These are phyloP conservation scores for Myiopsitta monachus DNA, from an alignment of 2,113 vertebrate genomes.

Conservation along the genomic window DNA sequence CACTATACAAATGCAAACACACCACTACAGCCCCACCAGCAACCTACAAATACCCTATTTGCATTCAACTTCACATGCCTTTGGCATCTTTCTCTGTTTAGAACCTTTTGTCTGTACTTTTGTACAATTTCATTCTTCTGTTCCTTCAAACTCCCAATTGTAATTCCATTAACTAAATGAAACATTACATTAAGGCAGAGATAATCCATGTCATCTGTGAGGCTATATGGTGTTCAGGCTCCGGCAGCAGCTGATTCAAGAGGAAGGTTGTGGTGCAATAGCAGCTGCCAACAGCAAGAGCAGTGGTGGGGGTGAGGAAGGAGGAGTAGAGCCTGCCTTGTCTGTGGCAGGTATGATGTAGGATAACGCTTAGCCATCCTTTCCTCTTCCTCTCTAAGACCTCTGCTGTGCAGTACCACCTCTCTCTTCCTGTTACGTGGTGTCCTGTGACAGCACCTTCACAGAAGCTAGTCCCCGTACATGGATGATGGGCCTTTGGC, in stretches of 20 bases:
- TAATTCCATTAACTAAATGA: not conserved
- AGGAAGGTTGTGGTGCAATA: not conserved
- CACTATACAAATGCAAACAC: not conserved
- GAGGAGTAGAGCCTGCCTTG: not conserved
- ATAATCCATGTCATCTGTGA: not conserved
- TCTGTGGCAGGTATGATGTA: not conserved
- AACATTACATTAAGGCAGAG: not conserved
- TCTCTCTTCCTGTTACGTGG: fast-evolving
- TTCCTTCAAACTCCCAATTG: not conserved
- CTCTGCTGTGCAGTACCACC: fast-evolving
- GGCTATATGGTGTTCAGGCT: not conserved
- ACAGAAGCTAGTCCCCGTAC: not conserved
- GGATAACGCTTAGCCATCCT: not conserved
- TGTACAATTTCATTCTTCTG: not conserved
- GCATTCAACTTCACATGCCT: not conserved
- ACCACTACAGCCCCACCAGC: not conserved
- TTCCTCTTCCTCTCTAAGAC: not conserved
- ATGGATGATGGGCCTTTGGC: not conserved
- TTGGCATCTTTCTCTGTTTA: not conserved
- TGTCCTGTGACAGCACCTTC: not conserved
- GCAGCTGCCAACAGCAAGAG: not conserved
- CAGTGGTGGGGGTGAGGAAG: too few species aligned
- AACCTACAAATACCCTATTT: not conserved
- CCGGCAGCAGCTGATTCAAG: not conserved
- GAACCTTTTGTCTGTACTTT: not conserved